These are phyloP conservation scores for Drosophila longiperda DNA, from an alignment of 2,888 invertebrate genomes.

Conservation along the genomic window DNA sequence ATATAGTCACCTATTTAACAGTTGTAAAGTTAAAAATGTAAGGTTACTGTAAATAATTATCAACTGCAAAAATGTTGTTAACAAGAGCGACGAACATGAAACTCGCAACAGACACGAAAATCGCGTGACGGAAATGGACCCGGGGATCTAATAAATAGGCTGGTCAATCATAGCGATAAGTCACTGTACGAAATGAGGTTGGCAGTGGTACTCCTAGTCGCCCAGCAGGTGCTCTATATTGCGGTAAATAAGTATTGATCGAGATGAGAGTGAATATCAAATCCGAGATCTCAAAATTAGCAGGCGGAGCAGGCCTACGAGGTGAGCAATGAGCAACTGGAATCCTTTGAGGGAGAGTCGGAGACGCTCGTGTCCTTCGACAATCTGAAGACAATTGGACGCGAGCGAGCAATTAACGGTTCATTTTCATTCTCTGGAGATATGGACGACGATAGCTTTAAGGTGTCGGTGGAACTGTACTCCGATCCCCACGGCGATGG, in stretches of 20 bases:
- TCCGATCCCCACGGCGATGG: conserved; percentile 75
- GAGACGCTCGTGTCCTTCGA: conserved; percentile 65
- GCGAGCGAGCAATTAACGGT: conserved; percentile 74
- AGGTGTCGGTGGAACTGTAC: conserved; percentile 70
- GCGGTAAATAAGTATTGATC: conserved; percentile 41
- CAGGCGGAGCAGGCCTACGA: conserved; percentile 71
- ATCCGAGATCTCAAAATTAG: background rate
- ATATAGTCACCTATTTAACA: background rate
- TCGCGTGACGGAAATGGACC: conserved; percentile 44
- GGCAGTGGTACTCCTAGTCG: conserved; percentile 30
- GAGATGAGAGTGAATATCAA: background rate
- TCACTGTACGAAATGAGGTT: conserved; percentile 48
- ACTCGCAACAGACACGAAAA: conserved; percentile 38
- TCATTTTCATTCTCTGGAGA: conserved; percentile 66
- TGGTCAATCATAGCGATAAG: conserved; percentile 3
- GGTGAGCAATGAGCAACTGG: conserved; percentile 70
- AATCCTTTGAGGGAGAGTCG: conserved; percentile 64
- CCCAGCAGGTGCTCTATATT: conserved; percentile 40
- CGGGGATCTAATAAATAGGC: conserved; percentile 51
- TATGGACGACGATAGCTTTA: conserved; percentile 74
- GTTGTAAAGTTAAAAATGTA: background rate
- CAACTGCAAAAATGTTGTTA: conserved; percentile 46
- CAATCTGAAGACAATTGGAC: conserved; percentile 58
- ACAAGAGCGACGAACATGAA: conserved; percentile 33
- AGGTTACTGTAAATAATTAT: conserved; percentile 10